These are phyloP conservation scores for Anastrepha obliqua DNA, from an alignment of 1,140 invertebrate genomes.

Conservation along the genomic window DNA sequence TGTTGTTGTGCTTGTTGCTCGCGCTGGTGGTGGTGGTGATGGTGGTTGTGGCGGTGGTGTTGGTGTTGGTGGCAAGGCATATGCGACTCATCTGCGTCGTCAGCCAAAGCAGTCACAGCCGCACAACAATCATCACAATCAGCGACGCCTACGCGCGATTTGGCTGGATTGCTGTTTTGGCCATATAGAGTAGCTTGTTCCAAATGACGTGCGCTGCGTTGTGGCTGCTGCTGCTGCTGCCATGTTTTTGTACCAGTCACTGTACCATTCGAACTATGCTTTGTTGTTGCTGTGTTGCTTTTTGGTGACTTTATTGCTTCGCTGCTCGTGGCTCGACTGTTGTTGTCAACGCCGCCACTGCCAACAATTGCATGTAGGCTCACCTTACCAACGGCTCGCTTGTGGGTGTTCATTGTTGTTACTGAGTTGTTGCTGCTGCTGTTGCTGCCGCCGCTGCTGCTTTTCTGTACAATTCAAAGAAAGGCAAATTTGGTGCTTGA, in stretches of 20 bases:
- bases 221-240: conserved; percentile 62
- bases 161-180: conserved; percentile 56
- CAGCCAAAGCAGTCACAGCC: neutral
- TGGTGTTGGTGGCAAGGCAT: conserved; percentile 46
- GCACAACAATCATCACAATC: conserved; percentile 33
- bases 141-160: conserved; percentile 56
- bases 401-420: conserved; percentile 69
- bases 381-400: conserved; percentile 68
- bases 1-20: conserved; percentile 60
- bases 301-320: conserved; percentile 59
- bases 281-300: conserved; percentile 55
- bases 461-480: conserved; percentile 66
- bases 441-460: conserved; percentile 72
- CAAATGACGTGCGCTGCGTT: conserved; percentile 63
- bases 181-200: conserved; percentile 71
- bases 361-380: conserved; percentile 74
- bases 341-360: conserved; percentile 61
- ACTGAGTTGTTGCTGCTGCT: conserved; percentile 60
- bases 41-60: neutral
- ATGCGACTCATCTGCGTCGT: conserved; percentile 46
- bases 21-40: neutral
- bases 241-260: conserved; percentile 38
- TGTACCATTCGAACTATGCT: conserved; percentile 38
- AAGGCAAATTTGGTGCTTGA: conserved; percentile 23
- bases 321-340: conserved; percentile 58